Evolutionary conservation across 2,888 invertebrate species (phyloP).

Genomic region (Busseola fusca): DNA sequence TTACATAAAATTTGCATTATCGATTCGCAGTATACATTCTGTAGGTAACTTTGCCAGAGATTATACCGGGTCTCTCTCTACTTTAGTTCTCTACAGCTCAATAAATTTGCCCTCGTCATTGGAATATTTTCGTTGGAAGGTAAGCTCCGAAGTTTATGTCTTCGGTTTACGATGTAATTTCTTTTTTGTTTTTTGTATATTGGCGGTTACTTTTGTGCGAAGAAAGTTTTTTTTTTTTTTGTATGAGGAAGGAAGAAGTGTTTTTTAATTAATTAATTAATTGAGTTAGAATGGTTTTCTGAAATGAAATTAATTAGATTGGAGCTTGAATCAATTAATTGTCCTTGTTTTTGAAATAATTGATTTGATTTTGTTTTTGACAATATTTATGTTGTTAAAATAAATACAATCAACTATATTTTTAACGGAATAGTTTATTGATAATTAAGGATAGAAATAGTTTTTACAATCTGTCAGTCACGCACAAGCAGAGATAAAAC

Average conservation of each 20-base stretch:
- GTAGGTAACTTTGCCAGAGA: conserved; percentile 62
- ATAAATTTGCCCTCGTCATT: conserved; percentile 69
- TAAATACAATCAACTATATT: no score
- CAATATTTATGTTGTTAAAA: no score
- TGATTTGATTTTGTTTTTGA: no score
- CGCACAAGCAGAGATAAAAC: no score
- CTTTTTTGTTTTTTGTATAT: conserved; percentile 50
- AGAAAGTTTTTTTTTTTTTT: neutral
- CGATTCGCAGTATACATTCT: conserved; percentile 71
- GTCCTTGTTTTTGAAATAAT: no score
- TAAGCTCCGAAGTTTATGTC: conserved; percentile 56
- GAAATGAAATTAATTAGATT: neutral
- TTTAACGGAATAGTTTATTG: no score
- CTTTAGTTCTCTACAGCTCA: conserved; percentile 67
- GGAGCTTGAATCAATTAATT: no score
- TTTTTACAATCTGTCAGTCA: no score
- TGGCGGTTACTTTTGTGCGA: conserved; percentile 18
- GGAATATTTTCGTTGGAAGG: conserved; percentile 66
- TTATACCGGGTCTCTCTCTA: conserved; percentile 69
- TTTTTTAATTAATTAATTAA: neutral
- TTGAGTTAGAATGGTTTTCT: neutral
- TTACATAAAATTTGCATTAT: conserved; percentile 88
- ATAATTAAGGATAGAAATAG: no score
- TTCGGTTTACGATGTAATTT: conserved; percentile 57
- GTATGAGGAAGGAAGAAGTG: neutral